These are phyloP conservation scores for Galeopterus variegatus DNA, from an alignment of 2,113 vertebrate species.

Conservation along the genomic window DNA sequence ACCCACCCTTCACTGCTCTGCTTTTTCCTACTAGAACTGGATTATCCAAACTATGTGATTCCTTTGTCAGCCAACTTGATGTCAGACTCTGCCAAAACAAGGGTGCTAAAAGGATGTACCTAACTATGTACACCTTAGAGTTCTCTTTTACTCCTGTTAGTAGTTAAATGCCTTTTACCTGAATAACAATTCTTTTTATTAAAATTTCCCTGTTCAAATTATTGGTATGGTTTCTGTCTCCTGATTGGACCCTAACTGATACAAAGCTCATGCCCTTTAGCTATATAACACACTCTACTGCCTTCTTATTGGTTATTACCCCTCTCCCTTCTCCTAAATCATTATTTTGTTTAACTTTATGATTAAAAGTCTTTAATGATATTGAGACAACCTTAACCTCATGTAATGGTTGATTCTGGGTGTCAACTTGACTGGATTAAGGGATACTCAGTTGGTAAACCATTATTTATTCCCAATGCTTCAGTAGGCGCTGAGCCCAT, in stretches of 20 bases:
- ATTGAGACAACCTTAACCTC: neutral
- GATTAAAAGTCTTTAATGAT: neutral
- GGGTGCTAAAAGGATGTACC: neutral
- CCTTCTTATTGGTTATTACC: neutral
- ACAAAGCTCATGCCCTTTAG: neutral
- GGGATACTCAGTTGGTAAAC: no score
- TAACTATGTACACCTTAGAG: neutral
- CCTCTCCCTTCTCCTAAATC: neutral
- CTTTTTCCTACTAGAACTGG: neutral
- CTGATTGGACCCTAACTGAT: neutral
- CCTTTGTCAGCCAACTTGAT: neutral
- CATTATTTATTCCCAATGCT: no score
- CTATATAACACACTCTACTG: neutral
- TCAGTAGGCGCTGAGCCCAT: no score
- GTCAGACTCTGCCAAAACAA: neutral
- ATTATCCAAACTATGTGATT: neutral
- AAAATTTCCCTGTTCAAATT: slow-evolving; percentile 26
- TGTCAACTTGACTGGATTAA: no score
- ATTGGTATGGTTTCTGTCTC: neutral
- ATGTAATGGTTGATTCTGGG: neutral
- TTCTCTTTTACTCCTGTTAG: neutral
- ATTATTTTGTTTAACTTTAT: neutral
- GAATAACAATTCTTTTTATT: neutral
- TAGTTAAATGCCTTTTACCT: neutral
- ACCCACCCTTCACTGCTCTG: neutral